Conservation (phyloP, 2,797 vertebrate genomes). For the Poeciliopsis infans region DNA sequence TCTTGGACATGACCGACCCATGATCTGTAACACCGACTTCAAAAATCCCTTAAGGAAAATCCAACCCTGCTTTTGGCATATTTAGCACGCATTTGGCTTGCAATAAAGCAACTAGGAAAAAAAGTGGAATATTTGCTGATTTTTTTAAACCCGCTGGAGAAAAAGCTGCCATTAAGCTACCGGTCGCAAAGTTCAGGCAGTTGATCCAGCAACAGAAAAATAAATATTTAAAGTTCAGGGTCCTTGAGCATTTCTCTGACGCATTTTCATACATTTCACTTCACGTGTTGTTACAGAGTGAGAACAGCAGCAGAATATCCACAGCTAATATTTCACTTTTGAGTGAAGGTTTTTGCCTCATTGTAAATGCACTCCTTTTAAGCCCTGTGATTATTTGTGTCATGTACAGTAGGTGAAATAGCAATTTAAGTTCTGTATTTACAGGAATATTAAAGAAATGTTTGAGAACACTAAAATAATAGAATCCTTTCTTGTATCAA, state of each 20-base stretch:
- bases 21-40: conserved; percentile 68
- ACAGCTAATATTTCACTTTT: conserved; percentile 28
- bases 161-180: conserved; percentile 29
- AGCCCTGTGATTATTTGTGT: conserved; percentile 20
- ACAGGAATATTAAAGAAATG: conserved; percentile 3
- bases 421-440: conserved; percentile 13
- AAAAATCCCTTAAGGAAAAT: conserved; percentile 10
- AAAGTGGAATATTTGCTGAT: conserved; percentile 25
- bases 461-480: conserved; percentile 7
- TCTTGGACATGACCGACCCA: conserved; percentile 88
- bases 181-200: conserved; percentile 38
- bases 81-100: conserved; percentile 40
- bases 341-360: conserved; percentile 26
- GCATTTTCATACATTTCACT: conserved; percentile 42
- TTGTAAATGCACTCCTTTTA: conserved; percentile 33
- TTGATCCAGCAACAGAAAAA: conserved; percentile 30
- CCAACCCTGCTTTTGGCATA: conserved; percentile 44
- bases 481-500: conserved; percentile 4
- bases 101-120: conserved; percentile 38
- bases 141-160: conserved; percentile 28
- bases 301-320: conserved; percentile 41
- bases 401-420: conserved; percentile 12
- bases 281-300: conserved; percentile 32
- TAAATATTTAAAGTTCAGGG: conserved; percentile 36
- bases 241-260: conserved; percentile 34